Conservation (phyloP, 2,888 invertebrate species). For the Pyrocoelia pectoralis region DNA sequence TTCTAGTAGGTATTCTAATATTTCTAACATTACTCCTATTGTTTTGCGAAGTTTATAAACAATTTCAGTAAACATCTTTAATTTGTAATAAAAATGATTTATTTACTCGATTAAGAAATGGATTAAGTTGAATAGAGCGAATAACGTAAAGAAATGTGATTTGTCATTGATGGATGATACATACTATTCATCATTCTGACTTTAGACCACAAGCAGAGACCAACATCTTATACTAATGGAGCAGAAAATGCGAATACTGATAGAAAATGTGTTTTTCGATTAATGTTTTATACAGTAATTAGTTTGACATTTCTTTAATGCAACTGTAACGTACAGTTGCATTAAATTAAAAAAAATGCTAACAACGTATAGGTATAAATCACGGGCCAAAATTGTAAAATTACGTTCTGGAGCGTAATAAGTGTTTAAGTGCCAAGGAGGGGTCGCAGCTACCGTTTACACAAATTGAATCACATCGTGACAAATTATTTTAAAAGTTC, state of each 20-base stretch:
- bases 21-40: no score
- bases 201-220: slow-evolving; percentile 46
- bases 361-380: not conserved
- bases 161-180: slow-evolving; percentile 61
- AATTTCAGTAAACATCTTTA: not conserved
- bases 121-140: slow-evolving; percentile 24
- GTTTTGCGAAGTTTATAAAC: no score
- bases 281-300: slow-evolving; percentile 22
- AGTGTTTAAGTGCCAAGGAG: slow-evolving; percentile 1
- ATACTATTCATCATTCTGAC: slow-evolving; percentile 55
- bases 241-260: slow-evolving; percentile 56
- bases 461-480: not conserved
- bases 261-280: slow-evolving; percentile 33
- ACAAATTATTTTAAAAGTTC: not conserved
- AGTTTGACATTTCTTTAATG: not conserved
- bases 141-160: slow-evolving; percentile 56
- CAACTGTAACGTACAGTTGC: no score
- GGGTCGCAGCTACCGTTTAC: not conserved
- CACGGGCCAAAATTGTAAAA: not conserved
- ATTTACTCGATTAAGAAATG: slow-evolving; percentile 7
- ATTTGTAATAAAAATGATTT: not conserved
- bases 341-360: not conserved
- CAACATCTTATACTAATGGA: slow-evolving; percentile 50
- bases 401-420: not conserved
- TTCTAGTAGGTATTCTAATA: no score